phyloP scores from a whole-genome alignment of 2,888 invertebrate genomes.

The Brenthis ino region DNA sequence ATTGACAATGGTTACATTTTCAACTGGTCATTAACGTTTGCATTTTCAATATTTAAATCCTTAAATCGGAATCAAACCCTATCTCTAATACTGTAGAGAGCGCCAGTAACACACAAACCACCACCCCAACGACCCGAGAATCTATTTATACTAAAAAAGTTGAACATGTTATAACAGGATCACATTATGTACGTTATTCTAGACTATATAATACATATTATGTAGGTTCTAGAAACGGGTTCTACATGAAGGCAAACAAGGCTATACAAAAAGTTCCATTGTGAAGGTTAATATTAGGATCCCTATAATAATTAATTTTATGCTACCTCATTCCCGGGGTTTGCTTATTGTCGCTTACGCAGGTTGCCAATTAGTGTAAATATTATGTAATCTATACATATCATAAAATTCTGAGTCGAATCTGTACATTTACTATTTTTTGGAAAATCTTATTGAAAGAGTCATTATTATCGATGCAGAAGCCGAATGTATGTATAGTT shows the following conservation, averaged over 20 bases:
- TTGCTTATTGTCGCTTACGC: neutral
- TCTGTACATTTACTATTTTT: too few species aligned
- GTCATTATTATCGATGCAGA: too few species aligned
- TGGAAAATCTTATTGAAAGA: too few species aligned
- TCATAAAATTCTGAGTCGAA: too few species aligned
- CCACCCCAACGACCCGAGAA: slow-evolving; percentile 1
- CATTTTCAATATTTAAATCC: too few species aligned
- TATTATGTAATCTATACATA: neutral
- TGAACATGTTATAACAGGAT: slow-evolving; percentile 7
- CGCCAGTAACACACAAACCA: neutral
- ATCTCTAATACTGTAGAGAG: neutral
- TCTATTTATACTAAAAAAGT: slow-evolving; percentile 15
- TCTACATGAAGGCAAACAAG: slow-evolving; percentile 15
- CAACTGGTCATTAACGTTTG: too few species aligned
- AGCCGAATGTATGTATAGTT: too few species aligned
- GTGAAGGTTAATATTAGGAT: slow-evolving; percentile 16
- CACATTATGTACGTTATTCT: slow-evolving; percentile 11
- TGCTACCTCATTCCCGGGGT: slow-evolving; percentile 4
- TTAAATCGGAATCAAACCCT: too few species aligned
- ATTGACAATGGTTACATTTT: too few species aligned
- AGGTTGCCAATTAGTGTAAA: neutral
- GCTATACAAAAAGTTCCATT: slow-evolving; percentile 20
- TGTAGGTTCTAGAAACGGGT: slow-evolving; percentile 14
- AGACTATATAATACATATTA: slow-evolving; percentile 11
- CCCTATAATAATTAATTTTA: slow-evolving; percentile 15